These are phyloP conservation scores for Catharus bicknelli DNA, from an alignment of 2,113 vertebrate species.

Conservation along the genomic window DNA sequence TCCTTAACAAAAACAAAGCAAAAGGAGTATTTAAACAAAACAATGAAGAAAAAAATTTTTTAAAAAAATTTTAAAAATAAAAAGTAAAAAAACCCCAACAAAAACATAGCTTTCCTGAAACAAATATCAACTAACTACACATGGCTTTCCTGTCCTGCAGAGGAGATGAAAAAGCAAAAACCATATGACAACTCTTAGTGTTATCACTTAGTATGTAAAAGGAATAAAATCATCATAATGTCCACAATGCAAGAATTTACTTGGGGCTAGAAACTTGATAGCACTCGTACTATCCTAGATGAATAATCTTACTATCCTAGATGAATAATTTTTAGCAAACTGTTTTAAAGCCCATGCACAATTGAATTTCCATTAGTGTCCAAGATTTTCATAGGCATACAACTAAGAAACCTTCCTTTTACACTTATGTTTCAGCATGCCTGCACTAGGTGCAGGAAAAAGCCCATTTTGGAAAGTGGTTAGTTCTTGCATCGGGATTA, in stretches of 20 bases:
- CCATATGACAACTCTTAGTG: neutral
- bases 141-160: neutral
- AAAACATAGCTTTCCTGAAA: neutral
- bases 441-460: neutral
- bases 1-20: neutral
- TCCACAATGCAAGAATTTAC: neutral
- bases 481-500: neutral
- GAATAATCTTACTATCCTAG: neutral
- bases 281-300: neutral
- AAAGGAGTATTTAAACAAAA: neutral
- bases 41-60: neutral
- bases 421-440: neutral
- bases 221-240: neutral
- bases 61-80: neutral
- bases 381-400: neutral
- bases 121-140: neutral
- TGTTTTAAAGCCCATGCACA: neutral
- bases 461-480: neutral
- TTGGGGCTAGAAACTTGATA: neutral
- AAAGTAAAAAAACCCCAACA: too few relatives aligned
- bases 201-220: neutral
- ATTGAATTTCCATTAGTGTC: neutral
- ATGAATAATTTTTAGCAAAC: neutral
- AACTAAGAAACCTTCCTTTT: neutral
- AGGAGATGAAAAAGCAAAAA: neutral